A percentile compares a stretch with the other conserved stretches of the same genome.
Evolutionary conservation across 2,797 vertebrate species (phyloP).

Genomic region (Syngnathus acus): DNA sequence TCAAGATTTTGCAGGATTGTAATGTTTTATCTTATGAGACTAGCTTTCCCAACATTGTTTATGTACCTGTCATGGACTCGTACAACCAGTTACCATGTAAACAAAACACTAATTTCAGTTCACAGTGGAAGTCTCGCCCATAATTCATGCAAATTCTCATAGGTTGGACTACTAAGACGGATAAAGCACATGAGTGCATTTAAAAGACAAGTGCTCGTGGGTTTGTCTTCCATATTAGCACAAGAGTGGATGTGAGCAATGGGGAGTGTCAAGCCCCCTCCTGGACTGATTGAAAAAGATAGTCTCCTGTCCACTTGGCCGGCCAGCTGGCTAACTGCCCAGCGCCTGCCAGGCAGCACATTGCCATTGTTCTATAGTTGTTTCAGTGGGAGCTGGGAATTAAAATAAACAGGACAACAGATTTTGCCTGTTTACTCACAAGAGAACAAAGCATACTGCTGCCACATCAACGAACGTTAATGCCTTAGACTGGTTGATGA

Average conservation of each 20-base stretch:
- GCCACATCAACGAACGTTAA: constrained; percentile 9
- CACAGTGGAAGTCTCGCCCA: no score
- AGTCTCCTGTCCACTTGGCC: constrained; percentile 43
- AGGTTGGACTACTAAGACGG: no score
- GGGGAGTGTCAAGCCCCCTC: constrained; percentile 29
- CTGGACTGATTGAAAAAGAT: constrained; percentile 42
- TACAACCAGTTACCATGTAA: no score
- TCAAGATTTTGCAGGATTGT: no score
- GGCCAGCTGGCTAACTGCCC: constrained; percentile 63
- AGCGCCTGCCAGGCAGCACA: constrained; percentile 62
- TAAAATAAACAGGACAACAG: constrained; percentile 55
- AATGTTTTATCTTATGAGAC: no score
- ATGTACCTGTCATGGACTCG: no score
- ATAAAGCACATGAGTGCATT: constrained; percentile 7
- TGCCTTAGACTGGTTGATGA: constrained; percentile 12
- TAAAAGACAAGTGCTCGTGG: constrained; percentile 14
- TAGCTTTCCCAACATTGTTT: no score
- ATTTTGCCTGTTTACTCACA: constrained; percentile 33
- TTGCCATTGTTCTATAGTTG: constrained; percentile 63
- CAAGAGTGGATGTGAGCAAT: constrained; percentile 8
- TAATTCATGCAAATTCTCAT: no score
- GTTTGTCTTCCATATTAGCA: constrained; percentile 19
- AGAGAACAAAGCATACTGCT: constrained; percentile 30
- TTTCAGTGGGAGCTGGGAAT: constrained; percentile 64
- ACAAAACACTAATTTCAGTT: no score